Percentiles rank a stretch among this genome's conserved stretches.
These are phyloP conservation scores for Pseudoips prasinana DNA, from an alignment of 2,888 invertebrate genomes.

Conservation along the genomic window DNA sequence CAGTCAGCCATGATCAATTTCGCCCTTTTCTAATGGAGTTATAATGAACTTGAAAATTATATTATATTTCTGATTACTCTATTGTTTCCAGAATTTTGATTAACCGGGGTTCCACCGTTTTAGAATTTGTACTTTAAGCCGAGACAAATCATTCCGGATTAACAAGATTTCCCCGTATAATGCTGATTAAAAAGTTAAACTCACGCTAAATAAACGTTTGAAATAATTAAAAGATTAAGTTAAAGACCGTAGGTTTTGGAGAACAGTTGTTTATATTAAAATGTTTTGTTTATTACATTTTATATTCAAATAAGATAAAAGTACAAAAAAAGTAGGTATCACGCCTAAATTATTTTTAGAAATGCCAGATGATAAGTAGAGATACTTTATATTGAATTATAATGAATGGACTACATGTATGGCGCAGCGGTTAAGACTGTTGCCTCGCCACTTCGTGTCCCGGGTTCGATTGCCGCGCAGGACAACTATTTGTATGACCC, in stretches of 20 bases:
- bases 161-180: conserved; percentile 47
- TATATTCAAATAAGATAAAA: no score
- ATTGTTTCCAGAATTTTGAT: conserved; percentile 66
- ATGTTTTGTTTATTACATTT: no score
- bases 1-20: conserved; percentile 67
- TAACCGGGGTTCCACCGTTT: conserved; percentile 51
- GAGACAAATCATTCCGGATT: conserved; percentile 55
- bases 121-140: conserved; percentile 48
- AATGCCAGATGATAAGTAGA: no score
- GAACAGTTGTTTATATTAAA: no score
- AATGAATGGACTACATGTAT: no score
- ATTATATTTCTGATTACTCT: conserved; percentile 70
- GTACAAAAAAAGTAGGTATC: no score
- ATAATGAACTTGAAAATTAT: conserved; percentile 71
- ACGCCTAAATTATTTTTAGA: no score
- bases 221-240: conserved; percentile 34
- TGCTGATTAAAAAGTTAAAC: conserved; percentile 44
- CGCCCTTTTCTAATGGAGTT: conserved; percentile 53
- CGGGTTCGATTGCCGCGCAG: no score
- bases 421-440: no score
- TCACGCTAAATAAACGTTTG: conserved; percentile 37
- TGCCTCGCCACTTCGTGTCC: no score
- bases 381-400: no score
- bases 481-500: no score
- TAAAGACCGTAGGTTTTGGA: conserved; percentile 25